Conservation (phyloP, 2,888 invertebrate species). For the Coelopa pilipes region DNA sequence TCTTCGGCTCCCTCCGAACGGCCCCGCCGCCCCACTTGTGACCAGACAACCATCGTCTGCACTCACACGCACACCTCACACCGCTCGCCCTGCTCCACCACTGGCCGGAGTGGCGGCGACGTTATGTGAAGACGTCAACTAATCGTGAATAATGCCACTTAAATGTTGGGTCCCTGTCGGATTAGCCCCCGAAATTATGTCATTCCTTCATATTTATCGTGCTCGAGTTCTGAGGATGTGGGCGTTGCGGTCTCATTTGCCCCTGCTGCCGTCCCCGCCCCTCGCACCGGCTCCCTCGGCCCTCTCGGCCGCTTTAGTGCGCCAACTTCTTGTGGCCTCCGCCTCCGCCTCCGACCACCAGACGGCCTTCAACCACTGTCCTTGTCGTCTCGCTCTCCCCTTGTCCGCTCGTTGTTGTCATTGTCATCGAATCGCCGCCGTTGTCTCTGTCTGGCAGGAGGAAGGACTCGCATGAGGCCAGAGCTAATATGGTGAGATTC, state of each 20-base stretch:
- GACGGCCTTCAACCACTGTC: conserved; percentile 11
- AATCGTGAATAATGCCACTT: conserved; percentile 30
- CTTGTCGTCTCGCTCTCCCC: conserved; percentile 31
- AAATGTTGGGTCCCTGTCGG: conserved; percentile 24
- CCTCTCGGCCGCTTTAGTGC: background rate
- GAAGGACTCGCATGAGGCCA: background rate
- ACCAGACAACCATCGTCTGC: no score
- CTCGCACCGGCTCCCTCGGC: no score
- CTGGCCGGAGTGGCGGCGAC: no score
- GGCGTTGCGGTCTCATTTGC: conserved; percentile 26
- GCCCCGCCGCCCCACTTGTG: no score
- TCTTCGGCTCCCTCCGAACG: no score
- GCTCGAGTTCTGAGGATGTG: conserved; percentile 11
- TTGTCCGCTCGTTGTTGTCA: conserved; percentile 7
- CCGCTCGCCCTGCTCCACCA: no score
- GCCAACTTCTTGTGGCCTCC: conserved; percentile 3
- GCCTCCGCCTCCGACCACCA: background rate
- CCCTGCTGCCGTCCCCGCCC: no score
- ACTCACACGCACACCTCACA: no score
- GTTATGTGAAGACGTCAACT: conserved; percentile 3
- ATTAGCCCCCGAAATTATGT: conserved; percentile 21
- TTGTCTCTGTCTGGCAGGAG: background rate
- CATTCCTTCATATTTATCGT: conserved; percentile 24
- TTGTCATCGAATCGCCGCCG: background rate
- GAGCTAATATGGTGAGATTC: background rate